Evolutionary conservation across 2,797 vertebrate genomes (phyloP).

Genomic region (Carduelis carduelis): DNA sequence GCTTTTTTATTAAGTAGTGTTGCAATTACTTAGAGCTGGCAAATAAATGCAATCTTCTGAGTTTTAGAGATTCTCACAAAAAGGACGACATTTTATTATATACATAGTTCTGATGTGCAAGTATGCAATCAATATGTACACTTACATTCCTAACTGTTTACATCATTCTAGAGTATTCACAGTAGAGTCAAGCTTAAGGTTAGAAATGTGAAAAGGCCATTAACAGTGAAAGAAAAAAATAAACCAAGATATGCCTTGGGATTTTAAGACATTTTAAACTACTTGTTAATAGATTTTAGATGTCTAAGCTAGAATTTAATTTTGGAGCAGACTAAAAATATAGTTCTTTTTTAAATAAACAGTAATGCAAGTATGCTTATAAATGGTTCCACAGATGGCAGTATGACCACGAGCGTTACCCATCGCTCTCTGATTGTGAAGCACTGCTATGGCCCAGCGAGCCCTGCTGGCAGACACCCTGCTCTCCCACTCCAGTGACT

Average conservation of each 20-base stretch:
- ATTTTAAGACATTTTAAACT: constrained; percentile 62
- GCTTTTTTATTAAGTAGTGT: constrained; percentile 70
- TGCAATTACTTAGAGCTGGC: constrained; percentile 65
- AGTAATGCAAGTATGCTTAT: constrained; percentile 51
- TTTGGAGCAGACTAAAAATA: constrained; percentile 74
- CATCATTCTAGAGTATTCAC: constrained; percentile 75
- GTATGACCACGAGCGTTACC: constrained; percentile 50
- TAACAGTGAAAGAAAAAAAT: constrained; percentile 64
- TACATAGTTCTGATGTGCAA: constrained; percentile 86
- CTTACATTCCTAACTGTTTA: constrained; percentile 80
- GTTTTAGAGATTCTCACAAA: constrained; percentile 68
- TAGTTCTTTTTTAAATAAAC: constrained; percentile 59
- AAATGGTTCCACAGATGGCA: constrained; percentile 52
- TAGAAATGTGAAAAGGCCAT: constrained; percentile 78
- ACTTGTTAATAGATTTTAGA: constrained; percentile 62
- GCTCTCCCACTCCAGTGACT: neutral
- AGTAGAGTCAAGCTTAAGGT: constrained; percentile 80
- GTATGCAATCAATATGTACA: constrained; percentile 83
- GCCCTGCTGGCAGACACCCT: constrained; percentile 8
- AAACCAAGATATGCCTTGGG: constrained; percentile 66
- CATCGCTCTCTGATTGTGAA: constrained; percentile 39
- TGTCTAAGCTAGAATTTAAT: constrained; percentile 64
- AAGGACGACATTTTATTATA: constrained; percentile 76
- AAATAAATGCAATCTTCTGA: constrained; percentile 61
- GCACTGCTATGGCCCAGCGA: constrained; percentile 42